Base-by-base conservation (phyloP, 2,797 vertebrate species). In the Carapus acus region DNA sequence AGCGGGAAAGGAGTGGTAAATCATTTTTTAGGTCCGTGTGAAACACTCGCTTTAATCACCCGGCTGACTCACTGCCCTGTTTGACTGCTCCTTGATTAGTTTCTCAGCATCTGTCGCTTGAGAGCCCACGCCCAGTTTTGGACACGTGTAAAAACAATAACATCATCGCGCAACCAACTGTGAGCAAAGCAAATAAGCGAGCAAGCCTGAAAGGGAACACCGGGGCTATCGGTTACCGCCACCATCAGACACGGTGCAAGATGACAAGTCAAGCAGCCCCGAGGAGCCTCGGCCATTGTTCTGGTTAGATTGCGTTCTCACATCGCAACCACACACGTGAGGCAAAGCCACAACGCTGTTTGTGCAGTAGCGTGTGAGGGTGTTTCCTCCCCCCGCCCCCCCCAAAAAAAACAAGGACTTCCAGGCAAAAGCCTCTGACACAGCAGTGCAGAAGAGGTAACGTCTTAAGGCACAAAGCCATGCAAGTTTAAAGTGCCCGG, bases 261-360 rank as follows among this genome's bases (percentile, higher is more conserved):
- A 65, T 79, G 78, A 76, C 75, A 73, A 70, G 65, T 49, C 36
- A 14, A 56, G 71, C 53, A 52, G 73, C 74, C 79, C 71, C 17
- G 18, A 79, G 74, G 77, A 69, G 71, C 57, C 42, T 55, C 47
- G 24, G 62, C 59, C 65, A 72, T 81, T 86, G 83, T 84, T 77
- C 65, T 49, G 43, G 53, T 23, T 58, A 71, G 77, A 76, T 83
- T 78, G 67, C 67, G 74, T 60, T 48, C 67, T 70, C 72, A 72
- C 71, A 54, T 73, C 57, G 27, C 65, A 65, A 62, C 74, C 65
- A 54, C 64, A 73, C 58, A 62, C 65, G 43, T 54, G 44, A 66
- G 46, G 68, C 31, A 1, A 67, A 80, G 76, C 78, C 58, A 39
- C 17, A 2, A 58, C 62, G 73, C 71, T 78, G 75, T 80, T 83